Percentiles rank a stretch among this genome's conserved stretches.
phyloP scores from a whole-genome alignment of 2,113 vertebrate genomes.

The Neotoma lepida region DNA sequence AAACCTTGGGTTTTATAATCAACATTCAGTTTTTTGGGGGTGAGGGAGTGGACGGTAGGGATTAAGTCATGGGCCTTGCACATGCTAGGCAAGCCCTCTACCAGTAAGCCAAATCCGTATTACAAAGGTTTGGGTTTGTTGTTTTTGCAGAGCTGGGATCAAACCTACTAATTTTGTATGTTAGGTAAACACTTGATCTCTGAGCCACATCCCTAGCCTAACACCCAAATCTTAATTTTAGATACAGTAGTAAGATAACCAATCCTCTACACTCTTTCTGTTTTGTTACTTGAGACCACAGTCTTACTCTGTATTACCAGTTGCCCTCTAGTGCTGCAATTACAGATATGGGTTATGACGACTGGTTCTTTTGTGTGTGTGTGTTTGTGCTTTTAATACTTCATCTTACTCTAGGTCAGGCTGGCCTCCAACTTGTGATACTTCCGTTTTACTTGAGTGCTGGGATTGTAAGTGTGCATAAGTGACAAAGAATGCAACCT shows the following conservation, averaged over 20 bases:
- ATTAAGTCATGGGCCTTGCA: background rate
- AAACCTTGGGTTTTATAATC: constrained; percentile 41
- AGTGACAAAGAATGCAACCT: background rate
- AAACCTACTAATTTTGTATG: background rate
- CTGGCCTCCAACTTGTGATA: background rate
- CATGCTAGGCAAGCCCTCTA: background rate
- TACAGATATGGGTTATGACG: background rate
- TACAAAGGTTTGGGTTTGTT: background rate
- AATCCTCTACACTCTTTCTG: background rate
- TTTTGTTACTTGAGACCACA: background rate
- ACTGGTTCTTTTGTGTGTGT: background rate
- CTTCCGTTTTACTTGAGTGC: background rate
- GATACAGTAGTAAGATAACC: background rate
- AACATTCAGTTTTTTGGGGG: background rate
- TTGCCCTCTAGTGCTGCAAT: background rate
- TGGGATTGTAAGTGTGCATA: background rate
- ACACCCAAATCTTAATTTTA: background rate
- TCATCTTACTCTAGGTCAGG: background rate
- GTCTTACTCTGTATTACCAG: background rate
- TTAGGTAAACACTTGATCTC: background rate
- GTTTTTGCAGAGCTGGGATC: background rate
- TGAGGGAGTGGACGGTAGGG: background rate
- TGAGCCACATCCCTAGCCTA: background rate
- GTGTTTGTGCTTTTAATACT: background rate
- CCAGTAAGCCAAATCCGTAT: background rate